Base-by-base conservation (phyloP, 2,113 vertebrate species). In the Glaucidium brasilianum region DNA sequence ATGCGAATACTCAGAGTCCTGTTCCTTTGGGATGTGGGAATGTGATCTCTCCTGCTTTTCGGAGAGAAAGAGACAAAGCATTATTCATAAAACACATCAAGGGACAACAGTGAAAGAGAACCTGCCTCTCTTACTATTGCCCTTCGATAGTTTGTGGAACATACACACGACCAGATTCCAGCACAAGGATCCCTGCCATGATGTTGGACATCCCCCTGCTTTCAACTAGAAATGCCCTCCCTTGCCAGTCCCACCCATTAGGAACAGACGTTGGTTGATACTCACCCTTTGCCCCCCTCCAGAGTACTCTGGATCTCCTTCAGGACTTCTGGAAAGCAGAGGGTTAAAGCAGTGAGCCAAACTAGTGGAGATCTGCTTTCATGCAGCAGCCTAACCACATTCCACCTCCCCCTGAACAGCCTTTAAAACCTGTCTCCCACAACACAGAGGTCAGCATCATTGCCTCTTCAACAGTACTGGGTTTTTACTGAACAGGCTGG, bases 271-370 rank as follows among this genome's bases (percentile, higher is more conserved):
- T 23, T 41, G 62, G 25, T 27, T 26, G 56, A 53, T 67, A 99
- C 99, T 99, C 96, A 99, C 99, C 92, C 98, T 87, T 98, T 98
- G 63, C 98, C 98, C 53, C 98, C 98, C 97, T 99, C 99, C 95
- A 99, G 98, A 15, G 99, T 99, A 96, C 98, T 99, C 98, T 99
- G 99, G 96, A 99, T 99, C 97, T 99, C 99, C 96, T 99, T 99
- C 84, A 99, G 98, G 76, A 99, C 99, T 92, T 98, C 99, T 99
- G 97, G 78, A 96, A 96, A 88, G 88, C 62, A 96, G 32, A 95
- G 41, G 26, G 60, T 96, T 97, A 79, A 88, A 85, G 43, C 45
- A 94, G 67, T 95, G 85, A 96, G 79, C 68, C 60, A 93, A 78
- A 81, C 84, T 96, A 97, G 97, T 0, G 1, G 41, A 43, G 77